Evolutionary conservation across 1,140 invertebrate species (phyloP).

Genomic region (Heliconius congener): DNA sequence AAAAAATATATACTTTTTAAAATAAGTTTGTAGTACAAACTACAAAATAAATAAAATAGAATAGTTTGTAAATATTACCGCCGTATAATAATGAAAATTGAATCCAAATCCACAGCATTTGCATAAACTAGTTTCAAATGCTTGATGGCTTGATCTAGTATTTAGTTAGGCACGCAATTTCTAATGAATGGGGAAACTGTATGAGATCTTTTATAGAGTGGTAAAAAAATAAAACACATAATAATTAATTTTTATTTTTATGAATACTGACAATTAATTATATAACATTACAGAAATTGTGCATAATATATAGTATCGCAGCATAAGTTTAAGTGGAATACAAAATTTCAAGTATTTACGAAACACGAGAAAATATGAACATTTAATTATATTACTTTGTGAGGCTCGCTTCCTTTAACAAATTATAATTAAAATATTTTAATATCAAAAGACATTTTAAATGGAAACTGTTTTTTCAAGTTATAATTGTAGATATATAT

Average conservation of each 20-base stretch:
- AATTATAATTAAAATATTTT: slow-evolving; percentile 13
- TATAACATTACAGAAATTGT: background rate
- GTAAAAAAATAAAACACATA: background rate
- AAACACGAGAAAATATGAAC: background rate
- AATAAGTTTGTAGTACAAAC: no score
- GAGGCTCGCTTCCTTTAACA: background rate
- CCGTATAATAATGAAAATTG: no score
- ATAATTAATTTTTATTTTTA: background rate
- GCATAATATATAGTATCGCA: background rate
- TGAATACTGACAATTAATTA: background rate
- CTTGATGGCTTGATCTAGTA: no score
- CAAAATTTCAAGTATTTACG: background rate
- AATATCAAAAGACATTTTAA: background rate
- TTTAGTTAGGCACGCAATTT: no score
- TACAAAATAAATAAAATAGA: no score
- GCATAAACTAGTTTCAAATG: no score
- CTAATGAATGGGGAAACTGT: no score
- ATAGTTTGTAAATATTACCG: no score
- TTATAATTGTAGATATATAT: background rate
- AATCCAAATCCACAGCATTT: no score
- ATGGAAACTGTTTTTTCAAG: background rate
- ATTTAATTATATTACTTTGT: slow-evolving; percentile 6
- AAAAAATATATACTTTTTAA: no score
- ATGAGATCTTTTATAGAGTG: no score
- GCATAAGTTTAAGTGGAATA: background rate